These are phyloP conservation scores for Podarcis cretensis DNA, from an alignment of 2,113 vertebrate genomes.

Conservation along the genomic window DNA sequence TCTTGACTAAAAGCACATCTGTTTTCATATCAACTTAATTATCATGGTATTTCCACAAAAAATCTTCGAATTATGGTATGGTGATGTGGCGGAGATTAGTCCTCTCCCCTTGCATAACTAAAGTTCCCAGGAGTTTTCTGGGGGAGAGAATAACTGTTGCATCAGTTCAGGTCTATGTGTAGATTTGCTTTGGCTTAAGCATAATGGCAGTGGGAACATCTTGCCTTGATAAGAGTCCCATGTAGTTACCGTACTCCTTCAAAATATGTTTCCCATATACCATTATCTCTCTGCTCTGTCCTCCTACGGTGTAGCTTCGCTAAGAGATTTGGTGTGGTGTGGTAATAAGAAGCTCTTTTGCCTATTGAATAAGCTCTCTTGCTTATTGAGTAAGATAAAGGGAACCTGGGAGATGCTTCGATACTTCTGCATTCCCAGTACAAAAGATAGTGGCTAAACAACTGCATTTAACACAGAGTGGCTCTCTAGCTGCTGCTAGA, in stretches of 20 bases:
- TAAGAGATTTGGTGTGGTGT: neutral
- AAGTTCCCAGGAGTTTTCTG: neutral
- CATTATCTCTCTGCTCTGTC: neutral
- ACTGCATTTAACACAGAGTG: too few relatives aligned
- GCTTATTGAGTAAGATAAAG: neutral
- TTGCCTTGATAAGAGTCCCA: neutral
- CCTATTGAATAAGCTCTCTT: neutral
- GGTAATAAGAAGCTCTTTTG: neutral
- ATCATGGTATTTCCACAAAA: neutral
- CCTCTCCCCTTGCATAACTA: too few relatives aligned
- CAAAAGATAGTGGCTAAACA: neutral
- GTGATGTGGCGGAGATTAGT: neutral
- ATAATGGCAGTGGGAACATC: neutral
- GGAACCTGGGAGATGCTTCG: neutral
- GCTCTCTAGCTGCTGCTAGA: too few relatives aligned
- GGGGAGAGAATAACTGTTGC: neutral
- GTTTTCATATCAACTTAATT: neutral
- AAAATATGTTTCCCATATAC: neutral
- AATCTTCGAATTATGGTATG: neutral
- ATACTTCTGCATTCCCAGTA: too few relatives aligned
- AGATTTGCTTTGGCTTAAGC: neutral
- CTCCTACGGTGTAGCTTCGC: neutral
- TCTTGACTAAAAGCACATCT: neutral
- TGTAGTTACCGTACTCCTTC: neutral
- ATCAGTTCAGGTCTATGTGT: neutral